Conservation (phyloP, 2,113 vertebrate genomes). For the Eubucco bourcierii region DNA sequence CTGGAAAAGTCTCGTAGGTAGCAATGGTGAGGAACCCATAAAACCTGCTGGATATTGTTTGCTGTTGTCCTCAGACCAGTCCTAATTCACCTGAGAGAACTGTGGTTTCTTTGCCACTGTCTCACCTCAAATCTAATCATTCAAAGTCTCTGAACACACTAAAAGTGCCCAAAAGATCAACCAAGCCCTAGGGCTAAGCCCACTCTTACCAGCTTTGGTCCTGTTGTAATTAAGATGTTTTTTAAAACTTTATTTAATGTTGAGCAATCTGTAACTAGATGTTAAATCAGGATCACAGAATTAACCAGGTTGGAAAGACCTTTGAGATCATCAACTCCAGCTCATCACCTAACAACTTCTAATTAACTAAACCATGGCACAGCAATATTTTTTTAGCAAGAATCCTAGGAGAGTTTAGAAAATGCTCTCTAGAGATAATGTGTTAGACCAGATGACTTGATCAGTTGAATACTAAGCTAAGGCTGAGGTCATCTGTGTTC, state of each 20-base stretch:
- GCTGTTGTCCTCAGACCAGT: neutral
- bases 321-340: too few species aligned
- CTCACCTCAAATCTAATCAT: neutral
- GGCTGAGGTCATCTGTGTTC: neutral
- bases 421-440: neutral
- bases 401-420: neutral
- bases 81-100: neutral
- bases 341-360: too few species aligned
- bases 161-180: neutral
- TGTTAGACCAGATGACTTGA: neutral
- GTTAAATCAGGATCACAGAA: neutral
- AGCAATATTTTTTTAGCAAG: neutral
- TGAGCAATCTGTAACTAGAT: neutral
- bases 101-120: neutral
- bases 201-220: neutral
- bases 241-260: neutral
- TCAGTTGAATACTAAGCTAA: neutral
- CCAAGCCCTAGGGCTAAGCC: neutral
- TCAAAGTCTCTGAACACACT: neutral
- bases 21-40: neutral
- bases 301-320: too few species aligned
- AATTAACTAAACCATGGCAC: too few species aligned
- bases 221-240: neutral
- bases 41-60: neutral
- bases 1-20: neutral